Conservation (phyloP, 1,140 invertebrate species). For the Coelopa frigida region DNA sequence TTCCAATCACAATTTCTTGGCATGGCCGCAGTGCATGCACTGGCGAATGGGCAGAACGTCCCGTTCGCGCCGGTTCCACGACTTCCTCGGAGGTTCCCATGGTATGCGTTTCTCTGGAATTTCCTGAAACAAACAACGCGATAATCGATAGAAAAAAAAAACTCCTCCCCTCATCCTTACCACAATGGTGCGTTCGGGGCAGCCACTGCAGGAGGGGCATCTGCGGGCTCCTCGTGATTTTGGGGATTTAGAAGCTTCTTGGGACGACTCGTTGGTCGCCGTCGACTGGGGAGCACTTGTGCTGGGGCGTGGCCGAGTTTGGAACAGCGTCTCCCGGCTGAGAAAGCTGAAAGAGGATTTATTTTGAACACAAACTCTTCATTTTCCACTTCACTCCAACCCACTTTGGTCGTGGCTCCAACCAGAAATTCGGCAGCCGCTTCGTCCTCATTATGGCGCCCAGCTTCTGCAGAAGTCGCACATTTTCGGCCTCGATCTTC, state of each 20-base stretch:
- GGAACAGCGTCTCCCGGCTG: conserved; percentile 42
- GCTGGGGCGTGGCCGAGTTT: conserved; percentile 31
- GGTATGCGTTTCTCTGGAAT: conserved; percentile 46
- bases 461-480: conserved; percentile 50
- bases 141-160: neutral
- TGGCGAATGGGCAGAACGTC: too few relatives aligned
- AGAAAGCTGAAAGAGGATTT: conserved; percentile 33
- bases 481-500: conserved; percentile 51
- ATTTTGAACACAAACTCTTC: neutral
- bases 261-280: conserved; percentile 16
- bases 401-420: conserved; percentile 48
- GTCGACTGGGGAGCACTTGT: conserved; percentile 28
- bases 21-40: neutral
- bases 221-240: conserved; percentile 18
- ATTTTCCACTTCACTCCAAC: neutral
- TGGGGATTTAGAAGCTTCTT: conserved; percentile 2
- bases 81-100: conserved; percentile 43
- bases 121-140: conserved; percentile 3
- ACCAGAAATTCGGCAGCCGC: conserved; percentile 51
- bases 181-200: conserved; percentile 32
- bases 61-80: too few relatives aligned
- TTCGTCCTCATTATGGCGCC: conserved; percentile 48
- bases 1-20: neutral
- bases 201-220: conserved; percentile 38
- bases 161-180: conserved; percentile 12